A percentile compares a stretch with the other conserved stretches of the same genome.
phyloP scores from a whole-genome alignment of 2,797 vertebrate species.

The Australoheros facetus region DNA sequence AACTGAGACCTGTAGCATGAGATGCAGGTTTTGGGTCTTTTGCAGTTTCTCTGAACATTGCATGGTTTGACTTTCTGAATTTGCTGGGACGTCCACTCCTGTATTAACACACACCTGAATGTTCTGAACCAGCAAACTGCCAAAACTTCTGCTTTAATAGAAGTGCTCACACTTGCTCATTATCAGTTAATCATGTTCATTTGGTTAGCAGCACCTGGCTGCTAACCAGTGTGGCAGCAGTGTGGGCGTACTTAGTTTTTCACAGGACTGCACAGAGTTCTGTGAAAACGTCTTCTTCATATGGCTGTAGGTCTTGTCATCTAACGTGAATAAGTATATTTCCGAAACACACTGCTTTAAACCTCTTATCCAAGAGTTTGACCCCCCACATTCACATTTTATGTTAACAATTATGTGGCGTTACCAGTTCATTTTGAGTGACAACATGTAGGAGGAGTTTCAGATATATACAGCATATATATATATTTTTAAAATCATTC shows the following conservation, averaged over 20 bases:
- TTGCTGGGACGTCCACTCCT: too few relatives aligned
- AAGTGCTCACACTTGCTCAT: too few relatives aligned
- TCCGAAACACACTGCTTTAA: neutral
- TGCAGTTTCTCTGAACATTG: too few relatives aligned
- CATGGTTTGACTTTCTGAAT: too few relatives aligned
- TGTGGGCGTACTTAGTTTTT: too few relatives aligned
- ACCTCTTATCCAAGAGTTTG: neutral
- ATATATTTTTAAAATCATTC: slow-evolving; percentile 4
- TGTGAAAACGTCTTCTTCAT: neutral
- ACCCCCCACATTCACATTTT: slow-evolving; percentile 2
- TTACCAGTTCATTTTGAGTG: slow-evolving; percentile 12
- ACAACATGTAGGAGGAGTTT: slow-evolving; percentile 27
- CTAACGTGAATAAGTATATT: neutral
- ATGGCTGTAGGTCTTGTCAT: neutral
- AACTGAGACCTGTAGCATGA: neutral
- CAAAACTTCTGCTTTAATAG: too few relatives aligned
- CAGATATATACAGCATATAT: neutral
- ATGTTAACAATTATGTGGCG: neutral
- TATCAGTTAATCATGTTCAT: too few relatives aligned
- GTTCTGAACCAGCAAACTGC: too few relatives aligned
- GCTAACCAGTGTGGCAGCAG: too few relatives aligned
- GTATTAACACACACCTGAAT: too few relatives aligned
- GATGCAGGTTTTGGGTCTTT: neutral
- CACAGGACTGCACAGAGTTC: too few relatives aligned
- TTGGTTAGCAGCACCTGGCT: too few relatives aligned